Evolutionary conservation across 2,797 vertebrate species (phyloP).

Genomic region (Poeciliopsis gracilis): DNA sequence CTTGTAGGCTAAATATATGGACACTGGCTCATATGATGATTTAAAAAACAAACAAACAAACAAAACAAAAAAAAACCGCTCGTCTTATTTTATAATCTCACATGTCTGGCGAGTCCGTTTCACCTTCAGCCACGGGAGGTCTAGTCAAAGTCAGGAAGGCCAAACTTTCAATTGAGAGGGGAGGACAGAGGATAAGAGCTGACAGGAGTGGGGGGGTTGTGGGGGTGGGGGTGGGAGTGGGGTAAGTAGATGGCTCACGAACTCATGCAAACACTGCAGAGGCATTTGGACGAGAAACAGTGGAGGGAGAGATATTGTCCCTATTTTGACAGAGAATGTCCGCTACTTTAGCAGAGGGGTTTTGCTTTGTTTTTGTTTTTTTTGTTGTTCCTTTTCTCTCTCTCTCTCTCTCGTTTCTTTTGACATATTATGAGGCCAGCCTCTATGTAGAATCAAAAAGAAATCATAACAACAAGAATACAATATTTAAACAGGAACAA

Average conservation of each 20-base stretch:
- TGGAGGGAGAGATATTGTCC: conserved; percentile 46
- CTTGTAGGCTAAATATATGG: conserved; percentile 41
- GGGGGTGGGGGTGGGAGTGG: conserved; percentile 14
- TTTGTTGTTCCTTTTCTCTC: conserved; percentile 27
- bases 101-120: conserved; percentile 49
- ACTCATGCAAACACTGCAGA: conserved; percentile 77
- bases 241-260: conserved; percentile 64
- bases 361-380: conserved; percentile 40
- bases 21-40: conserved; percentile 55
- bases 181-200: conserved; percentile 2
- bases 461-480: conserved; percentile 84
- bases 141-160: conserved; percentile 55
- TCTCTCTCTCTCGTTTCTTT: conserved; percentile 67
- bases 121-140: conserved; percentile 48
- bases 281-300: conserved; percentile 73
- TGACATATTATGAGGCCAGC: conserved; percentile 93
- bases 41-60: conserved; percentile 24
- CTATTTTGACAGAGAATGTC: conserved; percentile 81
- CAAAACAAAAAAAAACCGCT: conserved; percentile 55
- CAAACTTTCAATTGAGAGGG: conserved; percentile 67
- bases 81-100: conserved; percentile 67
- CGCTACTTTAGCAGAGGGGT: conserved; percentile 72
- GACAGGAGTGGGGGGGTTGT: not conserved
- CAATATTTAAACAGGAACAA: conserved; percentile 83
- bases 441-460: conserved; percentile 87